Conservation (phyloP, 2,888 invertebrate species). For the Rhagonycha lutea region DNA sequence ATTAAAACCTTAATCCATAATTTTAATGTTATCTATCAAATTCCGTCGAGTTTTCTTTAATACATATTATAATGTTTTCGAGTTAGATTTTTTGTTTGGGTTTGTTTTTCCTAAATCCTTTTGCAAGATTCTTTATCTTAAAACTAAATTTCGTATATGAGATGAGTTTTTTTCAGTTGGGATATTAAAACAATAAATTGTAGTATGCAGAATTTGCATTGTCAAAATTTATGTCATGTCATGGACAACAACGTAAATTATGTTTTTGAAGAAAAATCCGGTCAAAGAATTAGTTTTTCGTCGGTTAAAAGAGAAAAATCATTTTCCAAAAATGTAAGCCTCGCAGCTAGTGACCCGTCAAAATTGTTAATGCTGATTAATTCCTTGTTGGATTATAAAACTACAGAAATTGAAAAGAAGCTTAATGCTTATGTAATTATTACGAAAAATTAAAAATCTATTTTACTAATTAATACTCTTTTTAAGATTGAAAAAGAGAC, state of each 20-base stretch:
- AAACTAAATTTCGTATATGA: no score
- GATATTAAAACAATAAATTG: neutral
- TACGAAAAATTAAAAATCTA: neutral
- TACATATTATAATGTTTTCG: no score
- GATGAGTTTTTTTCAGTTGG: neutral
- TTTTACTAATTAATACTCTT: neutral
- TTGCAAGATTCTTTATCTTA: no score
- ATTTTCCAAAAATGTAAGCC: neutral
- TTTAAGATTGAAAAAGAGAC: neutral
- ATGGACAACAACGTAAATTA: neutral
- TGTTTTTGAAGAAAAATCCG: neutral
- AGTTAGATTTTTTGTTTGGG: no score
- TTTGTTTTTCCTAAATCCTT: no score
- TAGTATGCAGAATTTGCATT: neutral
- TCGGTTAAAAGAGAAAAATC: neutral
- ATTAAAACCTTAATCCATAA: no score
- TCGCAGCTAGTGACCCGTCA: neutral
- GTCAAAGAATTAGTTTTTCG: neutral
- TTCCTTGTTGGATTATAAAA: neutral
- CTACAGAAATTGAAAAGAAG: neutral
- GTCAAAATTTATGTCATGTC: neutral
- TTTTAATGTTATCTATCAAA: no score
- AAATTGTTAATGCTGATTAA: neutral
- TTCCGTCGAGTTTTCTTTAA: no score
- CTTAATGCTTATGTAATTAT: neutral